Conservation (phyloP, 2,797 vertebrate species). For the Notolepis coatsorum region DNA sequence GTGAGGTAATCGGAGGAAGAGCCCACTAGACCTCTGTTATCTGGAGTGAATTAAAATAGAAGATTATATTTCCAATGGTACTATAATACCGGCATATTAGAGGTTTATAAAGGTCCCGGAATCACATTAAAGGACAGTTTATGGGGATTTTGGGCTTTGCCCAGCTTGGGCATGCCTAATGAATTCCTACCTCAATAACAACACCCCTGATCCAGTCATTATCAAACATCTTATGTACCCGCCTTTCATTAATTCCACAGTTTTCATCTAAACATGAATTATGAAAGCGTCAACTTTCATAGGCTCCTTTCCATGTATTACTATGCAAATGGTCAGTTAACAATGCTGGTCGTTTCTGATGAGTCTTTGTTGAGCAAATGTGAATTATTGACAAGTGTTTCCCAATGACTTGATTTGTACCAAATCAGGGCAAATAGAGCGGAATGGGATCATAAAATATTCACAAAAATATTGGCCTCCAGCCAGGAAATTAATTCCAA, state of each 20-base stretch:
- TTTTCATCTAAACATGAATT: constrained; percentile 62
- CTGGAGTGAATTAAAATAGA: not conserved
- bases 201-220: constrained; percentile 34
- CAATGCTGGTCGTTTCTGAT: constrained; percentile 71
- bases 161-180: constrained; percentile 33
- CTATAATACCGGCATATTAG: too few species aligned
- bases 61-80: not conserved
- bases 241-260: constrained; percentile 49
- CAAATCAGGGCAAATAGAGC: constrained; percentile 95
- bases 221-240: constrained; percentile 46
- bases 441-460: constrained; percentile 98
- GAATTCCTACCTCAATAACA: too few species aligned
- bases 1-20: too few species aligned
- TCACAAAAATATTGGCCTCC: constrained; percentile 89
- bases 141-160: not conserved
- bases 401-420: constrained; percentile 92
- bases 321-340: constrained; percentile 52
- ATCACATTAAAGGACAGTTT: too few species aligned
- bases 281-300: constrained; percentile 66
- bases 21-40: not conserved
- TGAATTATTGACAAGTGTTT: constrained; percentile 97
- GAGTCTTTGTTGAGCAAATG: constrained; percentile 88
- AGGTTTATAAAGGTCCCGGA: not conserved
- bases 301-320: constrained; percentile 49
- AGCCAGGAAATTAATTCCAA: constrained; percentile 91